Percentiles rank a stretch among this genome's conserved stretches.
Evolutionary conservation across 2,113 vertebrate genomes (phyloP).

Genomic region (Hipposideros armiger): DNA sequence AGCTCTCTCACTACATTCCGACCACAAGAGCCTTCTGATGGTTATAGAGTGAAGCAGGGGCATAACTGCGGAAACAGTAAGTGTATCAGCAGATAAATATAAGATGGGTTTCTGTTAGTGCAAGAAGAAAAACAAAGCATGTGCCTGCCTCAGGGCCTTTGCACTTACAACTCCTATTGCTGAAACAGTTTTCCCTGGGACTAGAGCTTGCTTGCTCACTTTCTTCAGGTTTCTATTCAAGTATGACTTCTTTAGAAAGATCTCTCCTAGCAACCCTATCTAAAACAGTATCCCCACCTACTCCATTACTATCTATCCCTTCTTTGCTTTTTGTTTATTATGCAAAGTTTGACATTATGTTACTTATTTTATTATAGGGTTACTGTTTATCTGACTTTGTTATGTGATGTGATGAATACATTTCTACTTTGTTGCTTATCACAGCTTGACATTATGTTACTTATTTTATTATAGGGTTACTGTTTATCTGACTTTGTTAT

Average conservation of each 20-base stretch:
- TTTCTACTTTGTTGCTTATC: not conserved
- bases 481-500: not conserved
- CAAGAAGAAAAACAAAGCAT: not conserved
- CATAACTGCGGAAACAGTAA: not conserved
- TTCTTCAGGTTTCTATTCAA: not conserved
- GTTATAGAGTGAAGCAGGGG: not conserved
- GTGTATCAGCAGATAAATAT: not conserved
- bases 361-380: not conserved
- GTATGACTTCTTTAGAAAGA: not conserved
- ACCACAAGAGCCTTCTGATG: not conserved
- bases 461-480: not conserved
- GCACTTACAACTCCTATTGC: not conserved
- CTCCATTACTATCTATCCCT: not conserved
- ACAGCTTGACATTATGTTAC: not conserved
- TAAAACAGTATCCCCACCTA: not conserved
- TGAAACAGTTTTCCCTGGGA: not conserved
- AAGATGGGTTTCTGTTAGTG: not conserved
- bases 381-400: not conserved
- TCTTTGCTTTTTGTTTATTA: not conserved
- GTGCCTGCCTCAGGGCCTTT: not conserved
- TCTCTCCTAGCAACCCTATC: not conserved
- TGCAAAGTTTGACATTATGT: not conserved
- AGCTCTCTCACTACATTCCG: not conserved
- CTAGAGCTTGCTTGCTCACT: fast-evolving
- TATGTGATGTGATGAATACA: not conserved